phyloP scores from a whole-genome alignment of 2,797 vertebrate genomes.

The Pogonophryne albipinna region DNA sequence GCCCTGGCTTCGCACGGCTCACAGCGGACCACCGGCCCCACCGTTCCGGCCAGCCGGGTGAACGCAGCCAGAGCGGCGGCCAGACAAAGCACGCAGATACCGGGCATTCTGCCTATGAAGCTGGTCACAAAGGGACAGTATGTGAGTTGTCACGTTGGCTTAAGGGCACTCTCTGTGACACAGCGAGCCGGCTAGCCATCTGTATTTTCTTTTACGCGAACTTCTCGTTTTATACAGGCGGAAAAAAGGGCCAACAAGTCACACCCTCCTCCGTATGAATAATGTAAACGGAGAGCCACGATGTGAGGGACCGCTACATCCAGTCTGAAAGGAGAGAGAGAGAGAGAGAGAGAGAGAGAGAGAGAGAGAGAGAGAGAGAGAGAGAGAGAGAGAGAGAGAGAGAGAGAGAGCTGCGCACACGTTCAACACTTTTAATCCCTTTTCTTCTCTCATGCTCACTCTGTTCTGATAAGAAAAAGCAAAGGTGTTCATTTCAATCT shows the following conservation, averaged over 20 bases:
- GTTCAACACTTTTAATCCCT: slow-evolving; percentile 27
- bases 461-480: not conserved
- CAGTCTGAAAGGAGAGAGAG: slow-evolving; percentile 42
- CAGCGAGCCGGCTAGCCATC: slow-evolving; percentile 81
- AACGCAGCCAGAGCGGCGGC: slow-evolving; percentile 83
- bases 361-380: slow-evolving; percentile 44
- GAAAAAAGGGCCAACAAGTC: slow-evolving; percentile 84
- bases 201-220: slow-evolving; percentile 78
- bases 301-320: slow-evolving; percentile 78
- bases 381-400: slow-evolving; percentile 46
- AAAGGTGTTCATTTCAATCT: slow-evolving; percentile 33
- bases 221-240: slow-evolving; percentile 90
- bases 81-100: slow-evolving; percentile 85
- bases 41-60: slow-evolving; percentile 79
- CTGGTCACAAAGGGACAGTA: slow-evolving; percentile 76
- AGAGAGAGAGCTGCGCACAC: slow-evolving; percentile 41
- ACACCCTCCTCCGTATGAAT: slow-evolving; percentile 89
- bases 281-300: slow-evolving; percentile 85
- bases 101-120: slow-evolving; percentile 85
- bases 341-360: slow-evolving; percentile 45
- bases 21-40: slow-evolving; percentile 92
- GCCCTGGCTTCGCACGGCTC: slow-evolving; percentile 91
- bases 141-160: slow-evolving; percentile 78
- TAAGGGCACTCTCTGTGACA: slow-evolving; percentile 77
- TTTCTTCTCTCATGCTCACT: slow-evolving; percentile 6